Evolutionary conservation across 1,140 invertebrate genomes (phyloP).

Genomic region (Drosophila lini): DNA sequence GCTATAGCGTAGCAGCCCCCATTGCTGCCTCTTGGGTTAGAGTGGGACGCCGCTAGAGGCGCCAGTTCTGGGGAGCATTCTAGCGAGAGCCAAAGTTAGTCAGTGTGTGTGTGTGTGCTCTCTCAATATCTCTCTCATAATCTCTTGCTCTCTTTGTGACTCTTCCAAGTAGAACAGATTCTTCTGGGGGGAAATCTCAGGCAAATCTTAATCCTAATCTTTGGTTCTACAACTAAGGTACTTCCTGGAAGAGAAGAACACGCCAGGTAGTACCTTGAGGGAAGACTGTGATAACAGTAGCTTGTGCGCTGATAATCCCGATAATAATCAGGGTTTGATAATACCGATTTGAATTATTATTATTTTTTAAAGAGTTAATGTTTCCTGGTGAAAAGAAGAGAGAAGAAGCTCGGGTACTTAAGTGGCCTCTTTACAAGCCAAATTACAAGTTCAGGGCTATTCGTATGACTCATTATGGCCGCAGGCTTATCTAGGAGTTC

Average conservation of each 20-base stretch:
- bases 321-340: constrained; percentile 8
- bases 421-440: background rate
- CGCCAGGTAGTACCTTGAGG: constrained; percentile 9
- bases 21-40: constrained; percentile 4
- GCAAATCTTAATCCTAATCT: constrained; percentile 15
- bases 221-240: background rate
- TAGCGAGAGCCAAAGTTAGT: constrained; percentile 8
- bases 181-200: constrained; percentile 12
- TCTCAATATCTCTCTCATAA: background rate
- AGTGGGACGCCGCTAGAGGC: constrained; percentile 16
- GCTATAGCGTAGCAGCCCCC: background rate
- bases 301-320: constrained; percentile 5
- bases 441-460: constrained; percentile 23
- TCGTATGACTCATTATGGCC: constrained; percentile 28
- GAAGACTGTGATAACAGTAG: background rate
- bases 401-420: background rate
- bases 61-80: constrained; percentile 40
- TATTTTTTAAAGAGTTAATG: background rate
- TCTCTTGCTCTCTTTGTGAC: background rate
- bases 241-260: constrained; percentile 3
- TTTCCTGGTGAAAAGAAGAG: background rate
- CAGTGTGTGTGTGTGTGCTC: background rate
- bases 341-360: background rate
- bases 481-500: constrained; percentile 18
- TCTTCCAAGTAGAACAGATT: constrained; percentile 11